Base-by-base conservation (phyloP, 1,140 invertebrate genomes). In the Caenorhabditis briggsae region DNA sequence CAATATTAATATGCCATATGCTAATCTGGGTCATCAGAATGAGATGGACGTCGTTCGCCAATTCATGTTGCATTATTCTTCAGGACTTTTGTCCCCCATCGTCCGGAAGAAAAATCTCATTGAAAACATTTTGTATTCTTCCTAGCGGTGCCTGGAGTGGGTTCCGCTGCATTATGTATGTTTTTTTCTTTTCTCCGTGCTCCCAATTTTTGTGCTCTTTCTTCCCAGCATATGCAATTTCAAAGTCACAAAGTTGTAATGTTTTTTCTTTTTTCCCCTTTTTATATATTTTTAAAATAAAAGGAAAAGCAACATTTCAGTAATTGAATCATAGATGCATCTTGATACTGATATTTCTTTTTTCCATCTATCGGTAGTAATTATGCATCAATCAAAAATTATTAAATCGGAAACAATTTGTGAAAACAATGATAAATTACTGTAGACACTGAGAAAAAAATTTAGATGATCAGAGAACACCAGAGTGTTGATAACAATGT, bases 201-300 rank as follows among this genome's bases (percentile, higher is more conserved):
- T 78, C 70, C 25, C 70, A 78, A 46, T 70, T 70, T n/a, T 70
- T 70, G 18, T 78, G n/a, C 50, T 78, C 50, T 18, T 78, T 12
- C 33, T 78, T 78, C 46, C 43, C 14, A 78, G 70, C 43, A 78
- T 78, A 78, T 78, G 43, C 70, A 50, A 78, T 78, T 78, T 50
- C 46, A 12, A 64, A 43, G 43, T 43, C 43, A 48, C 64, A 70
- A 33, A 46, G 33, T 20, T 18, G 64, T 48, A 46, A 11, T 70
- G 33, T 46, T 70, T 70, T 70, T 25, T 16, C n/a, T 70, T 70
- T 70, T 70, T 46, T 70, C n/a, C n/a, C n/a, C n/a, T n/a, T n/a
- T n/a, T n/a, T n/a, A n/a, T n/a, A n/a, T n/a, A n/a, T n/a, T n/a
- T n/a, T n/a, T n/a, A n/a, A n/a, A n/a, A n/a, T n/a, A n/a, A n/a